Conservation (phyloP, 2,888 invertebrate species). For the Athetis lepigone region DNA sequence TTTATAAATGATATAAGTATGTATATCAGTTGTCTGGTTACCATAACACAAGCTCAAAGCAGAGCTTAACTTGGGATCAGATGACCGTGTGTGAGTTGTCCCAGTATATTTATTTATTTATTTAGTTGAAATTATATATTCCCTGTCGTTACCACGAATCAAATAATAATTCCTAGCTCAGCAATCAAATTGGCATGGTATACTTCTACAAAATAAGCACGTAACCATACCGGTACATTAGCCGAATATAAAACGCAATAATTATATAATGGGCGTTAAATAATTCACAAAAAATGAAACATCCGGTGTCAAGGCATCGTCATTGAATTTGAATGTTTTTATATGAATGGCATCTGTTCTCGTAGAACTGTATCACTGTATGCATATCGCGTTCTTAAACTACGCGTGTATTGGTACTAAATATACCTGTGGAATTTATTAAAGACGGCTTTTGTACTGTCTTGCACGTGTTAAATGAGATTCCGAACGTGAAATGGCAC, state of each 20-base stretch:
- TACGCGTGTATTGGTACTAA: conserved; percentile 22
- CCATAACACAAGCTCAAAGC: too few species aligned
- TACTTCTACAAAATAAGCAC: neutral
- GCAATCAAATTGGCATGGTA: neutral
- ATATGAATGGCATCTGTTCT: conserved; percentile 52
- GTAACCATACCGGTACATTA: conserved; percentile 1
- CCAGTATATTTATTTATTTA: too few species aligned
- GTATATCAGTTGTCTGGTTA: too few species aligned
- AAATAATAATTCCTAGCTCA: neutral
- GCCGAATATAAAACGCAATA: conserved; percentile 42
- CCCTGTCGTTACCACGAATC: neutral
- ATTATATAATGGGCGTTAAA: conserved; percentile 49
- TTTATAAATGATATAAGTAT: too few species aligned
- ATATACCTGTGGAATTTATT: conserved; percentile 30
- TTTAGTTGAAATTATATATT: too few species aligned
- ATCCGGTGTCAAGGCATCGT: conserved; percentile 62
- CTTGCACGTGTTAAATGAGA: neutral
- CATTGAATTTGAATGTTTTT: conserved; percentile 63
- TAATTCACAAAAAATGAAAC: conserved; percentile 65
- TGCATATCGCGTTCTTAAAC: conserved; percentile 44
- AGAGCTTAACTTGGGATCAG: too few species aligned
- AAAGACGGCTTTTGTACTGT: neutral
- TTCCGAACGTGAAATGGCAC: neutral
- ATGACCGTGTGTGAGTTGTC: too few species aligned
- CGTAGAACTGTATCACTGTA: conserved; percentile 23